Conservation (phyloP, 2,888 invertebrate genomes). For the Lacanobia wlatinum region DNA sequence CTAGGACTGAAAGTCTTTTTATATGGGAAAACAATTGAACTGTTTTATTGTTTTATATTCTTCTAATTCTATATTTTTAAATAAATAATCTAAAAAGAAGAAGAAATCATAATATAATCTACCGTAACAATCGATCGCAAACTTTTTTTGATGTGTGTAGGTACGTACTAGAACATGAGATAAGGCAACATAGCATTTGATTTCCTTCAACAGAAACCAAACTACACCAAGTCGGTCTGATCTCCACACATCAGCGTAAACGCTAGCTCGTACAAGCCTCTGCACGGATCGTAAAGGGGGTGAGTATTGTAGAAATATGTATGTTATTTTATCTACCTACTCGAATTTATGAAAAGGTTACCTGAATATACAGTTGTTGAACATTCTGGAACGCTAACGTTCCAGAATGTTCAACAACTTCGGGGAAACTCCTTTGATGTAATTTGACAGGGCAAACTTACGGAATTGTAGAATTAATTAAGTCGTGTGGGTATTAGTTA, state of each 20-base stretch:
- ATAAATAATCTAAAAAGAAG: too few species aligned
- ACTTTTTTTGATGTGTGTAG: too few species aligned
- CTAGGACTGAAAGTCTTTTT: too few species aligned
- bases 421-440: constrained; percentile 21
- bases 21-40: too few species aligned
- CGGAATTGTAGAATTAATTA: constrained; percentile 17
- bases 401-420: constrained; percentile 24
- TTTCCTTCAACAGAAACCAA: background rate
- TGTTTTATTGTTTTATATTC: too few species aligned
- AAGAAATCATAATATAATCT: too few species aligned
- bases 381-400: too few species aligned
- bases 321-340: constrained; percentile 32
- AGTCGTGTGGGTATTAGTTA: constrained; percentile 31
- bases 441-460: constrained; percentile 23
- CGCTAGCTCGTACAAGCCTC: background rate
- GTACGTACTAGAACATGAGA: constrained; percentile 6
- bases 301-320: constrained; percentile 8
- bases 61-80: too few species aligned
- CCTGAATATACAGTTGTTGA: constrained; percentile 18
- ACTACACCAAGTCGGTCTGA: background rate
- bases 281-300: background rate
- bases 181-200: background rate
- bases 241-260: background rate
- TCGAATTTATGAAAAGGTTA: constrained; percentile 42
- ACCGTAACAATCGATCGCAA: too few species aligned